A percentile compares a stretch with the other conserved stretches of the same genome.
Evolutionary conservation across 2,888 invertebrate genomes (phyloP).

Genomic region (Pristionchus exspectatus): DNA sequence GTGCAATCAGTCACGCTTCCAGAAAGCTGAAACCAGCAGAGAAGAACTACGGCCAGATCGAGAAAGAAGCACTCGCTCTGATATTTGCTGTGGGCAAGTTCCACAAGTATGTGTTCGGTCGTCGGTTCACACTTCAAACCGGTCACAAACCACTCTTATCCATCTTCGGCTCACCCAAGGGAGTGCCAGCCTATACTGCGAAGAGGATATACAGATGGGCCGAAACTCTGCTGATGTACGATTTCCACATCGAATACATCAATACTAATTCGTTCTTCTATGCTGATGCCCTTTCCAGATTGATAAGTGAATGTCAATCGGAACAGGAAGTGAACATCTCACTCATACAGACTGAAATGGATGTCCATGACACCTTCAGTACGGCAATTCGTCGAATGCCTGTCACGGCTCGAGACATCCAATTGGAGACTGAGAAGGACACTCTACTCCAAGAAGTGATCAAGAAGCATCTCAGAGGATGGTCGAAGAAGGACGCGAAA

Average conservation of each 20-base stretch:
- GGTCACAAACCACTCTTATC: conserved; percentile 58
- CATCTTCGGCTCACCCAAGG: conserved; percentile 58
- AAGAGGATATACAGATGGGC: conserved; percentile 56
- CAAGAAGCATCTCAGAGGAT: conserved; percentile 16
- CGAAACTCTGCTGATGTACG: conserved; percentile 54
- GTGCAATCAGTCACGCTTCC: conserved; percentile 51
- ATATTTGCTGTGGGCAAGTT: conserved; percentile 56
- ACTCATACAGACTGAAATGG: neutral
- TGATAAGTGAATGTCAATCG: conserved; percentile 36
- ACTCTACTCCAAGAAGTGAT: neutral
- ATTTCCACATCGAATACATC: conserved; percentile 55
- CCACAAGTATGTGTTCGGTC: conserved; percentile 58
- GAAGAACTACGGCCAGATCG: conserved; percentile 53
- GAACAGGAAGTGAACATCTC: conserved; percentile 54
- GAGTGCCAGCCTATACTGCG: conserved; percentile 44
- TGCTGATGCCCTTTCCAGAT: neutral
- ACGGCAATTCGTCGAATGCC: neutral
- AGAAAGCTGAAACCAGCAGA: neutral
- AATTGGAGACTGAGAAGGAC: conserved; percentile 32
- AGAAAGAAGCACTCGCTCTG: conserved; percentile 59
- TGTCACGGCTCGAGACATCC: neutral
- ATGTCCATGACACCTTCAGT: neutral
- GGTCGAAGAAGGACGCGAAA: conserved; percentile 8
- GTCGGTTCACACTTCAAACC: conserved; percentile 56
- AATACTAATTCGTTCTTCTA: conserved; percentile 54